Percentiles rank a stretch among this genome's conserved stretches.
phyloP scores from a whole-genome alignment of 2,888 invertebrate genomes.

The Cacoxenus indagator region DNA sequence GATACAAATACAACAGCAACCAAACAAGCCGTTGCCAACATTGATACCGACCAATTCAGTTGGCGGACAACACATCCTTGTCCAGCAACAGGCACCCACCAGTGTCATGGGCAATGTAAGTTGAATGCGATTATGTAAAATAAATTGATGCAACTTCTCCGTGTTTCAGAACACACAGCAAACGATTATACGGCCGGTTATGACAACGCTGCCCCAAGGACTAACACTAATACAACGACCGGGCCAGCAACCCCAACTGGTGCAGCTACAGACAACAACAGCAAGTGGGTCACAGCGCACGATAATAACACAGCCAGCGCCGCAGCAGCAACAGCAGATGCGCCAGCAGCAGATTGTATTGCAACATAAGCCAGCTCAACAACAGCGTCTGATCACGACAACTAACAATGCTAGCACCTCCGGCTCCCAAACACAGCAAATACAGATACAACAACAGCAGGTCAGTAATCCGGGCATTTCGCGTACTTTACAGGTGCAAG shows the following conservation, averaged over 20 bases:
- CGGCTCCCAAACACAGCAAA: constrained; percentile 45
- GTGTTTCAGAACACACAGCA: constrained; percentile 66
- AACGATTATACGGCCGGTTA: constrained; percentile 69
- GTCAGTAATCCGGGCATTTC: constrained; percentile 45
- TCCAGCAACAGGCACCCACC: constrained; percentile 65
- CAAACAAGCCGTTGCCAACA: constrained; percentile 66
- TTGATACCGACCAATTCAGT: constrained; percentile 67
- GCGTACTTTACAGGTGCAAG: constrained; percentile 65
- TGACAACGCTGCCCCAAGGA: constrained; percentile 69
- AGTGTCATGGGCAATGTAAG: constrained; percentile 68
- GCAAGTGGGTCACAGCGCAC: constrained; percentile 66
- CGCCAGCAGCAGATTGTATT: constrained; percentile 67
- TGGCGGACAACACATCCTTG: constrained; percentile 66
- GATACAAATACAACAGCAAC: constrained; percentile 58
- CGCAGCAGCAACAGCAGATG: constrained; percentile 63
- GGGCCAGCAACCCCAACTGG: constrained; percentile 70
- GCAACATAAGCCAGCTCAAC: constrained; percentile 66
- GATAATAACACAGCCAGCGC: constrained; percentile 65
- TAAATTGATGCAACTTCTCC: background rate
- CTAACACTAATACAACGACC: constrained; percentile 70
- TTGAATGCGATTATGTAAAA: constrained; percentile 14
- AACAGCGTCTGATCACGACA: constrained; percentile 61
- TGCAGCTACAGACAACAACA: constrained; percentile 68
- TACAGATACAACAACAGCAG: constrained; percentile 50
- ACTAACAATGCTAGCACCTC: constrained; percentile 45